Conservation (phyloP, 2,888 invertebrate species). For the Autographa gamma region DNA sequence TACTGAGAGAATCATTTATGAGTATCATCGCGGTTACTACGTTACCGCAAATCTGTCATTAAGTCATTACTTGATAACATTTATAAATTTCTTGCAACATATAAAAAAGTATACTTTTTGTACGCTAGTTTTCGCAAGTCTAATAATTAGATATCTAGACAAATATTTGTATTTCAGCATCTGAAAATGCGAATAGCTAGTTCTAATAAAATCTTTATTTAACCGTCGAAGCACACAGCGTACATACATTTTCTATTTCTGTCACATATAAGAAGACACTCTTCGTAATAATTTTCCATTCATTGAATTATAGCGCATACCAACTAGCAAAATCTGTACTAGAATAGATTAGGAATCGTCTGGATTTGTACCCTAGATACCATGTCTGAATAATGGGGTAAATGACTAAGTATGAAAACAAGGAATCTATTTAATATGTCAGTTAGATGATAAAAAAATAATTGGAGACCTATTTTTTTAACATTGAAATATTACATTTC, state of each 20-base stretch:
- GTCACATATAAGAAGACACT: constrained; percentile 2
- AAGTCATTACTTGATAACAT: background rate
- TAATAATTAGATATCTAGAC: background rate
- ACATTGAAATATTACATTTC: no score
- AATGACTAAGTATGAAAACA: no score
- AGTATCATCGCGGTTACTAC: background rate
- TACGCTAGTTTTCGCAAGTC: background rate
- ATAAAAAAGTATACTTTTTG: background rate
- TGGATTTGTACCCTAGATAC: no score
- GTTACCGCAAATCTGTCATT: background rate
- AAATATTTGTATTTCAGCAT: background rate
- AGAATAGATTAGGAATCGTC: no score
- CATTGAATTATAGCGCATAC: constrained; percentile 4
- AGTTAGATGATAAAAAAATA: no score
- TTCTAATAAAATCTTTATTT: constrained; percentile 1
- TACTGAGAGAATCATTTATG: background rate
- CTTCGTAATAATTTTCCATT: background rate
- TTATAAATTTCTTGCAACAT: background rate
- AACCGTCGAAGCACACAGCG: background rate
- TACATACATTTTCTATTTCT: constrained; percentile 4
- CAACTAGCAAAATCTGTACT: no score
- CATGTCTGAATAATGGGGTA: no score
- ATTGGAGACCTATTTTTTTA: no score
- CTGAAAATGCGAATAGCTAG: background rate
- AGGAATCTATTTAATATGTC: no score